A percentile compares a stretch with the other conserved stretches of the same genome.
These are phyloP conservation scores for Chaetodon trifascialis DNA, from an alignment of 2,113 vertebrate species.

Conservation along the genomic window DNA sequence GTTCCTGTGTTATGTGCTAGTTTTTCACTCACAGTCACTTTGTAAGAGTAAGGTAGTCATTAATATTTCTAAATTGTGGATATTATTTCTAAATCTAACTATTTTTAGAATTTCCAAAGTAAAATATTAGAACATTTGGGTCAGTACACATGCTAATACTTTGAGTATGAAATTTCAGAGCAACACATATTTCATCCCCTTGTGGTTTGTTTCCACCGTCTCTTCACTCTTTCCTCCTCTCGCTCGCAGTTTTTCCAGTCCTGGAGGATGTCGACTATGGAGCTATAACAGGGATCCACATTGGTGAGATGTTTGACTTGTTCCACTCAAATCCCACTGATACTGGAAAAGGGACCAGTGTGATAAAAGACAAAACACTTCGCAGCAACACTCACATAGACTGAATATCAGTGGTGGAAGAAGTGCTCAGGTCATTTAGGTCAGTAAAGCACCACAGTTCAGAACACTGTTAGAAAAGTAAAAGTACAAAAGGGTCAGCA, in stretches of 20 bases:
- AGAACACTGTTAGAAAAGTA: neutral
- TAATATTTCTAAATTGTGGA: conserved; percentile 24
- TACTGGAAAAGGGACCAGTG: conserved; percentile 49
- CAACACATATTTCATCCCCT: conserved; percentile 12
- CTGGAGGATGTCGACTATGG: conserved; percentile 72
- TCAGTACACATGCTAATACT: conserved; percentile 53
- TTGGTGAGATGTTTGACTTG: conserved; percentile 73
- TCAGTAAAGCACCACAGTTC: too few relatives aligned
- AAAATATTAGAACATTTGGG: conserved; percentile 39
- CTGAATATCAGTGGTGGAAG: neutral
- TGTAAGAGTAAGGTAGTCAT: conserved; percentile 23
- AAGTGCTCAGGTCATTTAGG: neutral
- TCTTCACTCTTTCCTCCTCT: conserved; percentile 54
- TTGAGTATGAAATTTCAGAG: conserved; percentile 44
- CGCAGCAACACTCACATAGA: conserved; percentile 4
- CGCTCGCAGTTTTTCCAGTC: conserved; percentile 65
- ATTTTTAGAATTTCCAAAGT: conserved; percentile 49
- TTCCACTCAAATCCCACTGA: conserved; percentile 22
- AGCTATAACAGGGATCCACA: conserved; percentile 76
- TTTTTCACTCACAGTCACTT: conserved; percentile 35
- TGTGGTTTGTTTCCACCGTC: conserved; percentile 39
- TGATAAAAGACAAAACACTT: conserved; percentile 21
- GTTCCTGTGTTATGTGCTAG: neutral
- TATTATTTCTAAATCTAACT: conserved; percentile 41
- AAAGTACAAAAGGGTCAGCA: neutral